phyloP scores from a whole-genome alignment of 2,113 vertebrate genomes.

The Odontesthes bonariensis region DNA sequence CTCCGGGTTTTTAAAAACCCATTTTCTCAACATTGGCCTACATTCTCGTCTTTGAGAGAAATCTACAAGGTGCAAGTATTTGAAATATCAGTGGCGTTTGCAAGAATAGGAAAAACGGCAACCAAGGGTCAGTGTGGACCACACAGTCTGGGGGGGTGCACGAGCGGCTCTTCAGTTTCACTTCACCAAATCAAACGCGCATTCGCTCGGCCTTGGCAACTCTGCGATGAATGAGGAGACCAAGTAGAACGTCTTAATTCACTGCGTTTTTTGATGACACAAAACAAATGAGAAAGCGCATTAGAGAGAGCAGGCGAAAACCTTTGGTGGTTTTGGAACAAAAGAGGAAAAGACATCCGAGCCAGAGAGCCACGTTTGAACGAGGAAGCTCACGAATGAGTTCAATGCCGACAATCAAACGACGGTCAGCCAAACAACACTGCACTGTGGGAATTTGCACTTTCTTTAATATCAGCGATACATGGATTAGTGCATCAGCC shows the following conservation, averaged over 20 bases:
- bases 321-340: neutral
- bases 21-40: slow-evolving; percentile 35
- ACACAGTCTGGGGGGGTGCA: slow-evolving; percentile 29
- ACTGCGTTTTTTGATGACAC: slow-evolving; percentile 8
- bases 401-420: neutral
- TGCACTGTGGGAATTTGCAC: neutral
- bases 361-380: neutral
- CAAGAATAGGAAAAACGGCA: slow-evolving; percentile 30
- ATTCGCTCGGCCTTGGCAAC: slow-evolving; percentile 60
- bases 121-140: slow-evolving; percentile 33
- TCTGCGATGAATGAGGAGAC: slow-evolving; percentile 14
- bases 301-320: slow-evolving; percentile 1
- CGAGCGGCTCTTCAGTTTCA: slow-evolving; percentile 63
- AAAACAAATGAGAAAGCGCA: neutral
- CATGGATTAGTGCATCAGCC: neutral
- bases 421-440: neutral
- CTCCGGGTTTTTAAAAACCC: slow-evolving; percentile 26
- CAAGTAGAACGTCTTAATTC: slow-evolving; percentile 20
- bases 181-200: slow-evolving; percentile 62
- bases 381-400: neutral
- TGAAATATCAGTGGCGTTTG: slow-evolving; percentile 43
- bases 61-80: slow-evolving; percentile 30
- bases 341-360: neutral
- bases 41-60: slow-evolving; percentile 30
- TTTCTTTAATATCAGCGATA: neutral